Evolutionary conservation across 2,888 invertebrate genomes (phyloP).

Genomic region (Peribatodes rhomboidaria): DNA sequence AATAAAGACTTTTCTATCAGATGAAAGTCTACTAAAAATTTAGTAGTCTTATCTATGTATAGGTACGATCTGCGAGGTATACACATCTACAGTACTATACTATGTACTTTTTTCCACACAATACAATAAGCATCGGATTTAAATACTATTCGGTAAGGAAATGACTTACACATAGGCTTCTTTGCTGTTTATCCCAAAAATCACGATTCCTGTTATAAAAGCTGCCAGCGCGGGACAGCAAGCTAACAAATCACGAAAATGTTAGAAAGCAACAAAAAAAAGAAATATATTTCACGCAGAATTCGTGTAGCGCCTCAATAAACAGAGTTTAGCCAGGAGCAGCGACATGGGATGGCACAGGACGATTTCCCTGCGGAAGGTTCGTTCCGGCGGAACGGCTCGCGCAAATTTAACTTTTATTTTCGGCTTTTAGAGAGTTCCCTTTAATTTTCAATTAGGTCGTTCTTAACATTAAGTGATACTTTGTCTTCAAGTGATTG

Average conservation of each 20-base stretch:
- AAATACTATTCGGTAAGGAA: too few relatives aligned
- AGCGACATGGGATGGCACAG: slow-evolving; percentile 34
- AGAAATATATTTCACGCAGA: slow-evolving; percentile 9
- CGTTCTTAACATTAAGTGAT: too few relatives aligned
- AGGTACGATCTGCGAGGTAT: too few relatives aligned
- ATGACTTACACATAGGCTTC: not conserved
- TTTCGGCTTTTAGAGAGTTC: not conserved
- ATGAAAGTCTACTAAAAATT: too few relatives aligned
- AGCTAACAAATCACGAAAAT: slow-evolving; percentile 5
- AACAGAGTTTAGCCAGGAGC: slow-evolving; percentile 44
- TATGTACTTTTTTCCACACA: too few relatives aligned
- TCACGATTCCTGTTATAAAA: not conserved
- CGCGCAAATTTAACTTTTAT: not conserved
- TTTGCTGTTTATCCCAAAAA: too few relatives aligned
- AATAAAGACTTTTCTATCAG: too few relatives aligned
- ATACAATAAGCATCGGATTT: too few relatives aligned
- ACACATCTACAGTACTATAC: too few relatives aligned
- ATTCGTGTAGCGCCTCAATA: slow-evolving; percentile 1
- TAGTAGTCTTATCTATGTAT: too few relatives aligned
- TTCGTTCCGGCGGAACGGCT: not conserved
- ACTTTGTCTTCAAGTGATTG: too few relatives aligned
- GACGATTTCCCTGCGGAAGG: slow-evolving; percentile 6
- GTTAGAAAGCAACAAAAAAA: slow-evolving; percentile 4
- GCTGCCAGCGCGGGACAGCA: not conserved
- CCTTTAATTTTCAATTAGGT: not conserved